phyloP scores from a whole-genome alignment of 2,113 vertebrate species.

The Antechinus stuartii region DNA sequence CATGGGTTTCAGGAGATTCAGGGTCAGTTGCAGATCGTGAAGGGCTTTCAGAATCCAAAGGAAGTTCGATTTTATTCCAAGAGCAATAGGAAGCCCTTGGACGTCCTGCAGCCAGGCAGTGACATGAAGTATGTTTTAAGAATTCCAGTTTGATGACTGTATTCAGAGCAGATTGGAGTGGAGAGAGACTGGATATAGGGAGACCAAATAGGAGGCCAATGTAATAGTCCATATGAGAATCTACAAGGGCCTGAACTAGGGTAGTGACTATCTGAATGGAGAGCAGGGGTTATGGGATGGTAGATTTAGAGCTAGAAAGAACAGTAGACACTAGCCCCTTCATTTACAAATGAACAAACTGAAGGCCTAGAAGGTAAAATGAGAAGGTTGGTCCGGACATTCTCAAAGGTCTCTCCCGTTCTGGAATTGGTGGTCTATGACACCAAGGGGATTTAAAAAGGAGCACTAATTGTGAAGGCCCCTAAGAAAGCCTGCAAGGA shows the following conservation, averaged over 20 bases:
- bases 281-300: not conserved
- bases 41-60: not conserved
- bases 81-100: not conserved
- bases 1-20: not conserved
- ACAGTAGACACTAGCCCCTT: not conserved
- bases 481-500: constrained; percentile 41
- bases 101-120: not conserved
- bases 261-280: not conserved
- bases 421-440: not conserved
- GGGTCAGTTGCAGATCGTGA: not conserved
- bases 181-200: not conserved
- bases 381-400: not conserved
- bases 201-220: not conserved
- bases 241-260: not conserved
- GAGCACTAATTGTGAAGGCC: constrained; percentile 45
- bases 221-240: not conserved
- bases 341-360: not conserved
- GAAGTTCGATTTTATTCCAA: not conserved
- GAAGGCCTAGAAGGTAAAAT: not conserved
- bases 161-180: not conserved
- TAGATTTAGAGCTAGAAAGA: not conserved
- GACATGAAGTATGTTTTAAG: not conserved
- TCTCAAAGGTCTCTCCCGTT: not conserved
- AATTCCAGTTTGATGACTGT: not conserved
- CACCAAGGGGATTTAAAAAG: constrained; percentile 48